A percentile compares a stretch with the other conserved stretches of the same genome.
phyloP scores from a whole-genome alignment of 2,797 vertebrate genomes.

The Nannoperca australis region DNA sequence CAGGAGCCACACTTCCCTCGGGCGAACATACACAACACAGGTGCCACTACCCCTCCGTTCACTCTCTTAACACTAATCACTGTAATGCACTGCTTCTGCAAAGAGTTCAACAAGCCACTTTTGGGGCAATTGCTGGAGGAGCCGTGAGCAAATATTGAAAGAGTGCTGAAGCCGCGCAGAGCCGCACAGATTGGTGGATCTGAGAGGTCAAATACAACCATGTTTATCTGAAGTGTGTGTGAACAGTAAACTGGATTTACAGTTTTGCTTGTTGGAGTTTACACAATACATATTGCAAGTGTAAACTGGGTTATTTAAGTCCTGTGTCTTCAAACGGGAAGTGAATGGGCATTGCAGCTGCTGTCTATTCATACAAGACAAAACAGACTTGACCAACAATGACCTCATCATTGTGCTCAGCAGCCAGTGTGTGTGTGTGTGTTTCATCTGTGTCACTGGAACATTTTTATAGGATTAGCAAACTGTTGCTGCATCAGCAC shows the following conservation, averaged over 20 bases:
- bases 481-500: constrained; percentile 69
- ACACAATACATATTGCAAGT: constrained; percentile 49
- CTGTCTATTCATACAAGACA: constrained; percentile 55
- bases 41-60: constrained; percentile 35
- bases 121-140: constrained; percentile 4
- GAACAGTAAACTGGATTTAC: constrained; percentile 23
- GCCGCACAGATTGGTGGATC: background rate
- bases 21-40: constrained; percentile 57
- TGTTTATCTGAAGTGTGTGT: constrained; percentile 14
- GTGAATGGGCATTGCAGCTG: constrained; percentile 57
- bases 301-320: constrained; percentile 45
- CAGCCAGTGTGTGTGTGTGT: constrained; percentile 29
- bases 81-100: constrained; percentile 12
- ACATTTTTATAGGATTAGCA: constrained; percentile 61
- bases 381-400: constrained; percentile 64
- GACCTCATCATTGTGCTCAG: constrained; percentile 60
- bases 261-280: constrained; percentile 35
- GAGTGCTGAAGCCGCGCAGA: background rate
- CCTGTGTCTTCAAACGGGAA: constrained; percentile 38
- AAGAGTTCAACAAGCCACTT: constrained; percentile 2
- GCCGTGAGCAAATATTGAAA: constrained; percentile 24
- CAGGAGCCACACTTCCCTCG: constrained; percentile 37
- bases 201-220: constrained; percentile 18
- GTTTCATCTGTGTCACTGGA: constrained; percentile 48
- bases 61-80: constrained; percentile 7